Base-by-base conservation (phyloP, 2,113 vertebrate species). In the Cnemophilus loriae region DNA sequence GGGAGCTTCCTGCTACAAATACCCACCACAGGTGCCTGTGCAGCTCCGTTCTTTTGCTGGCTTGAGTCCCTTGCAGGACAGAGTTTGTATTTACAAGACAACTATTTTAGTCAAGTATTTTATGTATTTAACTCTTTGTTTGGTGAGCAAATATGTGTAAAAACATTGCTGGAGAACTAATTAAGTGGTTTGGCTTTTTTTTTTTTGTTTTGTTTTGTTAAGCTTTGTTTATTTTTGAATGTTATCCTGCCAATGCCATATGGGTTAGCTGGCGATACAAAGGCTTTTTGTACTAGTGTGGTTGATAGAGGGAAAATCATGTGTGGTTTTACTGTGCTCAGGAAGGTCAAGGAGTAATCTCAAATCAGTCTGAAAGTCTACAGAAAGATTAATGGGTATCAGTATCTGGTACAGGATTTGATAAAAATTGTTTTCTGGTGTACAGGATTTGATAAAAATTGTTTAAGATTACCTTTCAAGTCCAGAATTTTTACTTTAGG, bases 21-120 rank as follows among this genome's bases (percentile, higher is more conserved):
- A 18, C 11, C 23, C 46, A 33, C n/a, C 30, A 6, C 0, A 1
- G 53, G 23, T 30, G 63, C 30, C 56, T 26, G 5, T 4, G 1
- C 44, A 41, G 9, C 47, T 84, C 6, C 1, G 0, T 10, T 80
- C 11, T 42, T 69, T 20, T 18, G 7, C 46, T 57, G 33, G 6
- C 41, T 86, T 12, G 23, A 8, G 13, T 56, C 33, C 32, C 47
- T 73, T 35, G 33, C 16, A 50, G 46, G 32, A 39, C 10, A 24
- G 50, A 49, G 12, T 15, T 65, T 71, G 4, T n/a, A 39, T 68
- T 70, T 21, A 8, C 32, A 32, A 44, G 37, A 39, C 7, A 56
- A 10, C 12, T 46, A 7, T 52, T 85, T 60, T 49, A 53, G 1
- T 61, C 22, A 49, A 37, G 22, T 13, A 2, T 46, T 77, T 55